These are phyloP conservation scores for Pseudobourletiella spinata DNA, from an alignment of 1,140 invertebrate species.

Conservation along the genomic window DNA sequence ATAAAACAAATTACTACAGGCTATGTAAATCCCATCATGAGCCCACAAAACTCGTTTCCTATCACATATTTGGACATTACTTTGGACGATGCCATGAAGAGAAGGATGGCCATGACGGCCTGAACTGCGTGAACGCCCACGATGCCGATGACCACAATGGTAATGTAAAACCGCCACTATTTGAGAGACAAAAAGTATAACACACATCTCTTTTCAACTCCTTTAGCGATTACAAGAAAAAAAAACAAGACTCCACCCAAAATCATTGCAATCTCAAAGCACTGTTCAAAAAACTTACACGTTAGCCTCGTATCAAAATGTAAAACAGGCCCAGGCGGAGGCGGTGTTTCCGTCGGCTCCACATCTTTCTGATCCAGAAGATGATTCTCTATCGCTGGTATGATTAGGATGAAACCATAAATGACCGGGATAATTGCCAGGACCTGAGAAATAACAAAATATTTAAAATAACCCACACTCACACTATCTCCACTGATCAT, in stretches of 20 bases:
- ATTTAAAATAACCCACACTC: not conserved
- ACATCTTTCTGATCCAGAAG: not conserved
- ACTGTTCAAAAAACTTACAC: not conserved
- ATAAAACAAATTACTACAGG: too few relatives aligned
- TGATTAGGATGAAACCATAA: not conserved
- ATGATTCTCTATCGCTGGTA: not conserved
- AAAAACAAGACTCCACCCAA: not conserved
- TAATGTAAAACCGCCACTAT: conserved; percentile 6
- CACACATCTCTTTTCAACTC: not conserved
- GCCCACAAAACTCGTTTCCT: too few relatives aligned
- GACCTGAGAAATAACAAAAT: not conserved
- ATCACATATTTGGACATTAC: too few relatives aligned
- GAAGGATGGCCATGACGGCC: not conserved
- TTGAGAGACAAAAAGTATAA: not conserved
- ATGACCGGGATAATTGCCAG: not conserved
- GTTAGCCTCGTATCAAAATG: not conserved
- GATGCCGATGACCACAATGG: not conserved
- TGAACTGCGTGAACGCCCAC: not conserved
- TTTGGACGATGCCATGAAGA: too few relatives aligned
- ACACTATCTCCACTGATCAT: too few relatives aligned
- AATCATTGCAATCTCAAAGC: too few relatives aligned
- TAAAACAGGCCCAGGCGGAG: not conserved
- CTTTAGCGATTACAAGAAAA: not conserved
- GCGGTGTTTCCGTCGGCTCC: not conserved
- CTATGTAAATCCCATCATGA: too few relatives aligned